Base-by-base conservation (phyloP, 2,888 invertebrate species). In the Hoplodrina ambigua region DNA sequence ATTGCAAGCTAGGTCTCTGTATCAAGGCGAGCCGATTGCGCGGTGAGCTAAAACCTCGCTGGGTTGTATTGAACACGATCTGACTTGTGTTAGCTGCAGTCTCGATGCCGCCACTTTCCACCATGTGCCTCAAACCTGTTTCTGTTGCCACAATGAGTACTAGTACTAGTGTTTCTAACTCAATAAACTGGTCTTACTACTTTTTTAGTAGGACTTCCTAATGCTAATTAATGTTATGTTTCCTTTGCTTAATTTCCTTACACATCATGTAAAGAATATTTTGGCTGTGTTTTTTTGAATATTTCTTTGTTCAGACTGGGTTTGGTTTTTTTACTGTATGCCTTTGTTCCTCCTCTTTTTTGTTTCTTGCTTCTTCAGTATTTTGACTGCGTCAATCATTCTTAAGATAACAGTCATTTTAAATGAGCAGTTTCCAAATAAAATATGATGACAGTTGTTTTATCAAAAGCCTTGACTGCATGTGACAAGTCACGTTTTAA, bases 41-140 rank as follows among this genome's bases (percentile, higher is more conserved):
- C 54, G 53, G 57, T 61, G 55, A 13, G 56, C 63, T 72, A 54
- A 58, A 78, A 68, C 55, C 50, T 76, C 30, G 56, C 52, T 71
- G 68, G 69, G 72, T 67, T 73, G 73, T 75, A 66, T 50, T 64
- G 58, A 78, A 80, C 68, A 70, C 68, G 73, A 52, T 61, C 68
- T 58, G 61, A 49, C 60, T 77, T 41, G 66, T 78, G 64, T 71
- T 67, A 57, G 69, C 78, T 68, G 80, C 84, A 85, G 85, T 85
- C 85, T 86, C 84, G 85, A 72, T 54, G 80, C 80, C 75, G 85
- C 89, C 88, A 90, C 92, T 92, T 93, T 92, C 91, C 91, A 92
- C 90, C 90, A 91, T 90, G 87, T 90, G 91, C 86, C 86, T 81
- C 86, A 87, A 93, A 93, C 93, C 90, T 83, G 93, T 92, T 89